These are phyloP conservation scores for Actenoides lindsayi DNA, from an alignment of 2,113 vertebrate genomes.

Conservation along the genomic window DNA sequence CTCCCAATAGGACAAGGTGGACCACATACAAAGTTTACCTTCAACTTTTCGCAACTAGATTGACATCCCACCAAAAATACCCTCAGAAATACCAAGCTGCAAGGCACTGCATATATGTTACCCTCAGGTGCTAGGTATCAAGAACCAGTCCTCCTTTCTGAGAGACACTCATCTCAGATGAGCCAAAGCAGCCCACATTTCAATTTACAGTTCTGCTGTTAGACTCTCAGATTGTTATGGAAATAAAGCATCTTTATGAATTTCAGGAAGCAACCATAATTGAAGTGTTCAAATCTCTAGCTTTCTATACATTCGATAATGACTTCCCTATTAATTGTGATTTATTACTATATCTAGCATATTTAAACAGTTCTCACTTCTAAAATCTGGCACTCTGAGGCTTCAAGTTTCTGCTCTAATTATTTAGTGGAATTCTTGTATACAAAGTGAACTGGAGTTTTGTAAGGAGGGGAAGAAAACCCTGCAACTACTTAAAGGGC, in stretches of 20 bases:
- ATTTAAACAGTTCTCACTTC: background rate
- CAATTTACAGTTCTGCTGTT: background rate
- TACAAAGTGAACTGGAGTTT: background rate
- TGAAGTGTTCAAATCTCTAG: background rate
- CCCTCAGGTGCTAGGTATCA: background rate
- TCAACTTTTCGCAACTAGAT: background rate
- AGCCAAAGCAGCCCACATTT: background rate
- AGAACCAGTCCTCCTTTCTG: background rate
- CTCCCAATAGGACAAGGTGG: background rate
- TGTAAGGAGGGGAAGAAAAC: background rate
- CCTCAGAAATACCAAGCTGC: background rate
- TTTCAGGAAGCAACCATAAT: background rate
- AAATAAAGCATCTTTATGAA: background rate
- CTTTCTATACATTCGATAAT: background rate
- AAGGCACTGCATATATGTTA: background rate
- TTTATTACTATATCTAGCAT: background rate
- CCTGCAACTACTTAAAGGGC: background rate
- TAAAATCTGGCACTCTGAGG: background rate
- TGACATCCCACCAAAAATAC: background rate
- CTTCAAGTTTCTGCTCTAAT: background rate
- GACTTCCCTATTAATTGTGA: background rate
- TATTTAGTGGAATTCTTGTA: background rate
- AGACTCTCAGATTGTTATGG: background rate
- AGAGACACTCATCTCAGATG: background rate
- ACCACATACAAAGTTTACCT: background rate